These are phyloP conservation scores for Temnothorax rugatulus DNA, from an alignment of 2,888 invertebrate species.

Conservation along the genomic window DNA sequence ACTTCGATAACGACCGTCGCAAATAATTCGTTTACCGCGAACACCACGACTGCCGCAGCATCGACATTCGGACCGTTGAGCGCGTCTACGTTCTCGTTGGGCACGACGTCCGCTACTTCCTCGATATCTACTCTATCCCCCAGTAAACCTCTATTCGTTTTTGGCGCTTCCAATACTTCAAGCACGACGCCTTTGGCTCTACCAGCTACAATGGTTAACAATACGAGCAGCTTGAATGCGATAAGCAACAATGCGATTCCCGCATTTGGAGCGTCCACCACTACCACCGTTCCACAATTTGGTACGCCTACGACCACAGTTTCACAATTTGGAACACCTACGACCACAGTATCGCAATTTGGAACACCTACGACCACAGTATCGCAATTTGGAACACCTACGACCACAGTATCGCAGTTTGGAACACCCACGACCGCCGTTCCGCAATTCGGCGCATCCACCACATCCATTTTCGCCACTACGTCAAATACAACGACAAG, in stretches of 20 bases:
- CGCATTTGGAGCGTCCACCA: slow-evolving; percentile 40
- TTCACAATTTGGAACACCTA: slow-evolving; percentile 33
- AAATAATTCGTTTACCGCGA: slow-evolving; percentile 36
- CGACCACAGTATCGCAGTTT: slow-evolving; percentile 53
- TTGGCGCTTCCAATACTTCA: slow-evolving; percentile 54
- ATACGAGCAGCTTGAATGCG: neutral
- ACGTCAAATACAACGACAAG: slow-evolving; percentile 24
- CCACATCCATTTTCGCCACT: slow-evolving; percentile 68
- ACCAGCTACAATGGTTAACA: slow-evolving; percentile 11
- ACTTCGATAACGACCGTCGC: slow-evolving; percentile 20
- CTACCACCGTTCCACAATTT: slow-evolving; percentile 41
- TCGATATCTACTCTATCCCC: neutral
- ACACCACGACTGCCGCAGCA: slow-evolving; percentile 26
- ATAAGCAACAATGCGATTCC: neutral
- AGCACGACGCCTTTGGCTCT: slow-evolving; percentile 26
- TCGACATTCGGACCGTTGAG: slow-evolving; percentile 44
- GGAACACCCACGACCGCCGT: neutral
- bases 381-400: slow-evolving; percentile 59
- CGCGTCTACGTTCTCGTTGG: slow-evolving; percentile 56
- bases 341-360: neutral
- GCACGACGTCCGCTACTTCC: slow-evolving; percentile 28
- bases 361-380: neutral
- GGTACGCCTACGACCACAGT: slow-evolving; percentile 52
- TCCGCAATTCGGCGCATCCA: slow-evolving; percentile 44
- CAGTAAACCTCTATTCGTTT: slow-evolving; percentile 66